phyloP scores from a whole-genome alignment of 2,113 vertebrate species.

The Leptobrachium leishanense region DNA sequence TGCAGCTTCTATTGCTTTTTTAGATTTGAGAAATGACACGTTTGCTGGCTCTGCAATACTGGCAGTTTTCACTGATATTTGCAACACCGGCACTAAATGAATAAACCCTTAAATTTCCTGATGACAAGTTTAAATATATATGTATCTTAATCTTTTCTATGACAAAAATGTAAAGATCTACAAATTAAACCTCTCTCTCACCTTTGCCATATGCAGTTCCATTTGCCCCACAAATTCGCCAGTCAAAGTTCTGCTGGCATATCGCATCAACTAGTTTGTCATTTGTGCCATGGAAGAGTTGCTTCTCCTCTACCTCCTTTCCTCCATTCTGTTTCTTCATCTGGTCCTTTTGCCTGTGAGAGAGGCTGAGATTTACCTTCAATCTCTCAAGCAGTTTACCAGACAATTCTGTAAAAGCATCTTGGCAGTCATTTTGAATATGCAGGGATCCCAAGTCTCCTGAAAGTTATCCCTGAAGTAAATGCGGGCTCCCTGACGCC shows the following conservation, averaged over 20 bases:
- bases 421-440: not conserved
- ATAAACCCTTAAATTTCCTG: not conserved
- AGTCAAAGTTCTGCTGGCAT: conserved; percentile 72
- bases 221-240: conserved; percentile 67
- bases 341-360: conserved; percentile 66
- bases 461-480: not conserved
- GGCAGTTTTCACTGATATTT: no score
- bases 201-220: conserved; percentile 70
- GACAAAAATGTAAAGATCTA: no score
- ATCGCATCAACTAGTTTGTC: conserved; percentile 61
- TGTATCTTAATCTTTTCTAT: no score
- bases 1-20: no score
- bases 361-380: not conserved
- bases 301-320: conserved; percentile 56
- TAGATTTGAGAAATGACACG: no score
- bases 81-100: no score
- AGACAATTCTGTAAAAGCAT: no score
- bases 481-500: no score
- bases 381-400: not conserved
- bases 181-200: conserved; percentile 16
- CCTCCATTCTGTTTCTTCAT: conserved; percentile 65
- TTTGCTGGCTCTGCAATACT: no score
- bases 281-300: conserved; percentile 69
- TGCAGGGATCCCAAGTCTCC: no score
- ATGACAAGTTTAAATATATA: no score